Evolutionary conservation across 2,113 vertebrate species (phyloP), one percentile per base, ranked within the genome.

Genomic region (Pelecanus crispus): DNA sequence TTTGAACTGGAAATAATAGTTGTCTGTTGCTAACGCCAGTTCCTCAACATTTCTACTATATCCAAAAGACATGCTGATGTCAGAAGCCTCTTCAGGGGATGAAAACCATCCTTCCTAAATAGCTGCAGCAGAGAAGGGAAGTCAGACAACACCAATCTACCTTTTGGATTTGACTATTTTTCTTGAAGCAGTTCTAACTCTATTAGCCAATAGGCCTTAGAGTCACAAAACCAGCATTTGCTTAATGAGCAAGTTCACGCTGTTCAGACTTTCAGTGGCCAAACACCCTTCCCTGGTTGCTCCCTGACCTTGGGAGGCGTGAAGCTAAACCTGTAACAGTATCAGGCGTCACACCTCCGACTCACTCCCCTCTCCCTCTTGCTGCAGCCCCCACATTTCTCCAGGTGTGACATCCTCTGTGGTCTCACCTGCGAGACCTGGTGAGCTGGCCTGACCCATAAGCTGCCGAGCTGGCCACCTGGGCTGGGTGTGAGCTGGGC

Each of bases 391-490:
- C 68, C 81, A 28, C n/a, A 5, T 29, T 40, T 36, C 88, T 47
- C 65, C 73, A 78, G 63, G 12, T 5, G 36, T 49, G 47, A 49
- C 67, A 74, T 13, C 77, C 84, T n/a, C 72, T 8, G 5, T 6
- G 59, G 7, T 19, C 13, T 56, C 73, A 36, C 40, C 61, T 44
- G 42, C 2, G 8, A 66, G 50, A 72, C 17, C 29, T 8, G 58
- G 11, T 10, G 34, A 66, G 40, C 31, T 13, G 38, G 40, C 10
- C 55, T 32, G 58, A 53, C 8, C 58, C 3, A 3, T 15, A 34
- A 29, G 18, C 62, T 70, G 63, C 71, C 0, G 0, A 55, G 28
- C 28, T 12, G 8, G 58, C 21, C 17, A 26, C 3, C 4, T 0
- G 7, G 65, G 85, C n/a, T 47, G 45, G 13, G 14, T 40, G 65